These are phyloP conservation scores for Byasa hedistus DNA, from an alignment of 2,888 invertebrate genomes.

Conservation along the genomic window DNA sequence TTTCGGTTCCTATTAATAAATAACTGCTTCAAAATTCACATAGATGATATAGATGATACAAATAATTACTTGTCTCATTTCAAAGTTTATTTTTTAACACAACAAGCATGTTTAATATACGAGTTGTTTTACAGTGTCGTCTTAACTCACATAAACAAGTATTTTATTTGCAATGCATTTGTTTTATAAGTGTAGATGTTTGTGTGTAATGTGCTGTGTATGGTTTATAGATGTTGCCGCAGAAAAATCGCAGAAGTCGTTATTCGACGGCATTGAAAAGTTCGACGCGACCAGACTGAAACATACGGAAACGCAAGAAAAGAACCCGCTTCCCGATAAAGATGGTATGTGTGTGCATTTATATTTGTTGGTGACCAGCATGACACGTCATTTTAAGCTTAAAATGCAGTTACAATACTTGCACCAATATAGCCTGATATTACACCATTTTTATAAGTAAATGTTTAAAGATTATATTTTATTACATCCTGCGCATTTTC, in stretches of 20 bases:
- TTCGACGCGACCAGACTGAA: slow-evolving; percentile 91
- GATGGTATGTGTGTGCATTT: slow-evolving; percentile 84
- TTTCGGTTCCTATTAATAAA: neutral
- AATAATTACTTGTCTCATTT: no score
- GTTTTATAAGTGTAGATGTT: no score
- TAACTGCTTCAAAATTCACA: no score
- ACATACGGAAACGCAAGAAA: slow-evolving; percentile 95
- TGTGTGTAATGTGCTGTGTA: no score
- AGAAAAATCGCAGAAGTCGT: slow-evolving; percentile 91
- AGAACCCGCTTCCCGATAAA: slow-evolving; percentile 95
- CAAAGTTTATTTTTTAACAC: no score
- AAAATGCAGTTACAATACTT: slow-evolving; percentile 8
- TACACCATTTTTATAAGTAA: neutral
- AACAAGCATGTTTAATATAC: no score
- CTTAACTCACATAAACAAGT: no score
- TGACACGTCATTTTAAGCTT: slow-evolving; percentile 7
- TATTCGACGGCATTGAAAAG: slow-evolving; percentile 91
- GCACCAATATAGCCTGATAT: slow-evolving; percentile 3
- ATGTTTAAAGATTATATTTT: neutral
- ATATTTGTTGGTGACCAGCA: slow-evolving; percentile 29
- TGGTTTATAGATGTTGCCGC: slow-evolving; percentile 88
- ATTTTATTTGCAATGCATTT: no score
- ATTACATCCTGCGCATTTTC: neutral
- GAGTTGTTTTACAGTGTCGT: no score
- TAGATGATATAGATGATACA: no score